Evolutionary conservation across 2,797 vertebrate species (phyloP), one percentile per base, ranked within the genome.

Genomic region (Euthynnus affinis): DNA sequence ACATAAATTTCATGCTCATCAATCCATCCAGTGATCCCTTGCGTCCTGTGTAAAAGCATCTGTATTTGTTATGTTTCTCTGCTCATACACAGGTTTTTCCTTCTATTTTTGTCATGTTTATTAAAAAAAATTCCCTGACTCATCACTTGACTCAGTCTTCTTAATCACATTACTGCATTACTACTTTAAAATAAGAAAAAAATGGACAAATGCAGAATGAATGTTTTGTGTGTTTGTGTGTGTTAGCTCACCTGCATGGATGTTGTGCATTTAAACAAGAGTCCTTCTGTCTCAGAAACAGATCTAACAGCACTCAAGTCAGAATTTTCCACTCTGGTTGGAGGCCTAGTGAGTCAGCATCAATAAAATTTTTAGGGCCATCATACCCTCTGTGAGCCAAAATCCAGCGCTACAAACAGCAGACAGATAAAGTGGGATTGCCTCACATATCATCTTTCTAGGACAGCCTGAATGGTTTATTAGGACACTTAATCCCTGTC

Each of bases 271-370:
- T 80, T 53, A 69, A 68, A 81, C 61, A 85, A 64, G 64, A 73
- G 75, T 74, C 60, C 42, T 48, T 77, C 57, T 77, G 81, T 85
- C 70, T 87, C 71, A 12, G 13, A 53, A 6, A 57, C 72, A 72
- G 34, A 83, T 80, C 69, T 44, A 60, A 72, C 34, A 46, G 69
- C 20, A 18, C 80, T 76, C 23, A 73, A 81, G 58, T 77, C 64
- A 51, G 56, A 84, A 82, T 86, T 91, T 90, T 92, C 86, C 89
- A 87, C 82, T 86, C 72, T 75, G 78, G 71, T 85, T 83, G 62
- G 72, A 84, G 80, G 76, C 66, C 71, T 80, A 67, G 82, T 86
- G 80, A 90, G 87, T 93, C 85, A 90, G 82, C 87, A 83, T 84
- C 84, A 88, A 81, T 90, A 90, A 84, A 89, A 57, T 4, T 68